Percentiles rank a stretch among this genome's conserved stretches.
phyloP scores from a whole-genome alignment of 2,888 invertebrate genomes.

The Cartodere bifasciata region DNA sequence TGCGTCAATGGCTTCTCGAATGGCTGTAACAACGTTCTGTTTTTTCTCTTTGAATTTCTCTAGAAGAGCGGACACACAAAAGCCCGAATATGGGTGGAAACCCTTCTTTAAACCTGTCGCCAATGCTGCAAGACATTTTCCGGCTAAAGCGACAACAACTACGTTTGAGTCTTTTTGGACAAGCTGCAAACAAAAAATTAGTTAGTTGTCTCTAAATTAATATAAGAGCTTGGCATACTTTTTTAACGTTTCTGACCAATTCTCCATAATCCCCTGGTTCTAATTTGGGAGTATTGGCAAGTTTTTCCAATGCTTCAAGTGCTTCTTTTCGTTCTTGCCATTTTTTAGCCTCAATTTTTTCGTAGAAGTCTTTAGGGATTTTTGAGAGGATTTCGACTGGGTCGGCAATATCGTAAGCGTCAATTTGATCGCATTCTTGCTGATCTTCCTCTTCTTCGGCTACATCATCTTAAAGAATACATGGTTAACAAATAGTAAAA shows the following conservation, averaged over 20 bases:
- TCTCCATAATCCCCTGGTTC: slow-evolving; percentile 90
- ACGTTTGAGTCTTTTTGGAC: slow-evolving; percentile 93
- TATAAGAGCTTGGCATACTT: no score
- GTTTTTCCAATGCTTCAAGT: slow-evolving; percentile 65
- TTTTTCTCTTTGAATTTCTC: slow-evolving; percentile 99
- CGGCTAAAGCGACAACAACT: slow-evolving; percentile 77
- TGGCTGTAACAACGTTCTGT: slow-evolving; percentile 68
- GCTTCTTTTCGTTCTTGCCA: slow-evolving; percentile 96
- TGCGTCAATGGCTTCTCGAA: slow-evolving; percentile 85
- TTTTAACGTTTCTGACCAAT: slow-evolving; percentile 74
- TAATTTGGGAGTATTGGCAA: slow-evolving; percentile 70
- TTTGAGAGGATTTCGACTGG: slow-evolving; percentile 89
- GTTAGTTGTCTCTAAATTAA: slow-evolving; percentile 1
- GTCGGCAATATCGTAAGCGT: slow-evolving; percentile 82
- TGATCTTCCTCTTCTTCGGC: slow-evolving; percentile 44
- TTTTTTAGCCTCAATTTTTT: slow-evolving; percentile 86
- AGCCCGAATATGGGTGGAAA: slow-evolving; percentile 72
- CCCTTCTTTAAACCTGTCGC: slow-evolving; percentile 79
- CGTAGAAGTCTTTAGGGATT: slow-evolving; percentile 90
- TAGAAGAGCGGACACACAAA: slow-evolving; percentile 63
- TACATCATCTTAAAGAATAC: not conserved
- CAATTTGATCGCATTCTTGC: slow-evolving; percentile 49
- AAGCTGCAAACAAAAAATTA: slow-evolving; percentile 41
- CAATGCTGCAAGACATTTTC: slow-evolving; percentile 67
- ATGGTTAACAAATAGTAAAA: no score